These are phyloP conservation scores for Calyptommatus sinebrachiatus DNA, from an alignment of 2,113 vertebrate genomes.

Conservation along the genomic window DNA sequence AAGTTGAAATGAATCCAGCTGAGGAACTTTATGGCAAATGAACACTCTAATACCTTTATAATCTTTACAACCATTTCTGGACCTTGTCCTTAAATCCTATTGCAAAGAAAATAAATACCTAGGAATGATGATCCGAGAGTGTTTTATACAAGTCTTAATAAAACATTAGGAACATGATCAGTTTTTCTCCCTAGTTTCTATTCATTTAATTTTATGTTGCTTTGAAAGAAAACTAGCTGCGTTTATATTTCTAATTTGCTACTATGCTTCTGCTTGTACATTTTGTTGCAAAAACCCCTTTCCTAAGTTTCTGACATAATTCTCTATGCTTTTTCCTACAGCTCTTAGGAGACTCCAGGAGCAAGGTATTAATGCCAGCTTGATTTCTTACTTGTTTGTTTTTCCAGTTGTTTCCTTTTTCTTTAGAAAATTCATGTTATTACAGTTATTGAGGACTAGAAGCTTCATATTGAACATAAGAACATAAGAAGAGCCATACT, in stretches of 20 bases:
- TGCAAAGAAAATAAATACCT: constrained; percentile 2
- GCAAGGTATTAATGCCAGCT: constrained; percentile 91
- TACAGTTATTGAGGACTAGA: constrained; percentile 8
- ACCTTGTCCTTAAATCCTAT: constrained; percentile 28
- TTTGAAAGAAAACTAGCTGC: constrained; percentile 59
- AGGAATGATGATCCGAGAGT: constrained; percentile 13
- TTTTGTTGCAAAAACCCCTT: constrained; percentile 78
- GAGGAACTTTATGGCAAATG: constrained; percentile 12
- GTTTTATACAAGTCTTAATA: constrained; percentile 1
- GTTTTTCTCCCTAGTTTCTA: constrained; percentile 40
- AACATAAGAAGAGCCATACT: too few species aligned
- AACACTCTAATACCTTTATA: constrained; percentile 41
- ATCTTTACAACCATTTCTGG: constrained; percentile 13
- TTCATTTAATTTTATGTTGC: constrained; percentile 63
- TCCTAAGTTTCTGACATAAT: constrained; percentile 80
- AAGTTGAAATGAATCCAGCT: background rate
- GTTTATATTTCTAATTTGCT: constrained; percentile 74
- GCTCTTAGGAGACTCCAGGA: constrained; percentile 99
- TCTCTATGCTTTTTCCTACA: constrained; percentile 90
- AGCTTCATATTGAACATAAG: background rate
- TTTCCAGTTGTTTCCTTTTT: constrained; percentile 58
- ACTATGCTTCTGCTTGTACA: constrained; percentile 71
- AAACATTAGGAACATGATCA: constrained; percentile 20
- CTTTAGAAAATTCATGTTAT: constrained; percentile 55
- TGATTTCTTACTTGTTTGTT: constrained; percentile 69